Conservation (phyloP, 2,888 invertebrate genomes). For the Macaria notata region DNA sequence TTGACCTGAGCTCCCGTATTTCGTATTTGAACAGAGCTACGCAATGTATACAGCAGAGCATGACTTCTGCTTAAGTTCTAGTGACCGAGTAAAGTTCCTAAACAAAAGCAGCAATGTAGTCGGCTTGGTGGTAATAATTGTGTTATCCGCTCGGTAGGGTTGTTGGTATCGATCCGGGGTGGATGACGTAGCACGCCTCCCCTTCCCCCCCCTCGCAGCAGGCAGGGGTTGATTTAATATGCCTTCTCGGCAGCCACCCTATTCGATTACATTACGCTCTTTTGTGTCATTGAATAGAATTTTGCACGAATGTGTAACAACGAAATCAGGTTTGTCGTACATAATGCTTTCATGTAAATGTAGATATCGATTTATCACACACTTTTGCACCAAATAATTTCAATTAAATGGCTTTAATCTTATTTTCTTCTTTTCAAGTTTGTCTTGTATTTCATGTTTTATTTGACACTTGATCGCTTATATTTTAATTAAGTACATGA, state of each 20-base stretch:
- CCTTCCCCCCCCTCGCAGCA: slow-evolving; percentile 23
- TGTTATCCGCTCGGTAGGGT: slow-evolving; percentile 20
- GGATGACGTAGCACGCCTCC: slow-evolving; percentile 47
- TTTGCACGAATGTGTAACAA: slow-evolving; percentile 7
- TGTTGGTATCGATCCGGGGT: slow-evolving; percentile 50
- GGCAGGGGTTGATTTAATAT: slow-evolving; percentile 23
- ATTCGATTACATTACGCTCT: slow-evolving; percentile 19
- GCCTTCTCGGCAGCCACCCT: slow-evolving; percentile 24
- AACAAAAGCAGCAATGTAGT: slow-evolving; percentile 20
- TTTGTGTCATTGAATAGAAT: slow-evolving; percentile 24
- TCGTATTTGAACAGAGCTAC: neutral
- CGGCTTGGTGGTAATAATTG: slow-evolving; percentile 7
- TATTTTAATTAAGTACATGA: too few relatives aligned
- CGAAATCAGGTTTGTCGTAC: slow-evolving; percentile 5
- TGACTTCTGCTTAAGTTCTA: slow-evolving; percentile 5
- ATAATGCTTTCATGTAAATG: neutral
- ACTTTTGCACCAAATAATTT: too few relatives aligned
- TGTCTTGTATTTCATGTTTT: too few relatives aligned
- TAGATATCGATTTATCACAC: too few relatives aligned
- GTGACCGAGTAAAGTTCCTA: neutral
- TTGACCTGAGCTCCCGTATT: slow-evolving; percentile 12
- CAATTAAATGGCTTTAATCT: too few relatives aligned
- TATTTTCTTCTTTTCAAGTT: too few relatives aligned
- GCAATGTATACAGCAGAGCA: slow-evolving; percentile 6
- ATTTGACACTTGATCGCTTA: too few relatives aligned